Base-by-base conservation (phyloP, 2,113 vertebrate genomes). In the Tenrec ecaudatus region DNA sequence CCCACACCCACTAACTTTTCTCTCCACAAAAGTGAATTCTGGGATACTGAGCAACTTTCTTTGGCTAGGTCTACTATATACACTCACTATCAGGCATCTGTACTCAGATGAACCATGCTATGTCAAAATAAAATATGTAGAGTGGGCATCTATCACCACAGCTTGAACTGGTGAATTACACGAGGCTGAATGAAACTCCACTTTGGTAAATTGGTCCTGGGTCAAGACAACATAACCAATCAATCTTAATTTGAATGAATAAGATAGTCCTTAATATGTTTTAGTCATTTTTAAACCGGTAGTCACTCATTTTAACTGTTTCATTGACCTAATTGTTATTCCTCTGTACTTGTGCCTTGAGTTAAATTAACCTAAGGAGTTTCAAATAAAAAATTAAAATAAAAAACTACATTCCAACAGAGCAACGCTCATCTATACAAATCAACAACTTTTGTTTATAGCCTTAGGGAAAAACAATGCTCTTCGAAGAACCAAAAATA, bases 271-370 rank as follows among this genome's bases (percentile, higher is more conserved):
- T 92, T 94, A 38, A 43, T 64, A 84, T 90, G 82, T 90, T 95
- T 95, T 80, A 92, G 78, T 95, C 89, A 93, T 86, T 96, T 96
- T 95, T 88, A 95, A 96, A 82, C 80, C 82, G 92, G 96, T 81
- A 86, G 77, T 84, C 90, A 89, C 1, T 0, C 82, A 92, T 96
- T 97, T 53, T 53, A 53, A 53, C 47, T 53, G 47, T 53, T 53
- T 96, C 90, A 92, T 87, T 93, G 86, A 97, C 94, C 96, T 97
- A 95, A 95, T 95, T 96, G 27, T 83, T 96, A 95, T 96, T 95
- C 92, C 80, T 94, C 83, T 95, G 68, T 93, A 95, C 88, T 95
- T 89, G 62, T 90, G 95, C 95, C 91, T 71, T 85, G 43, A 94
- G 75, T 89, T 95, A 96, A 96, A 92, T 96, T 95, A 94, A 92